Percentiles rank a stretch among this genome's conserved stretches.
Evolutionary conservation across 2,797 vertebrate genomes (phyloP).

Genomic region (Chaunax sp.): DNA sequence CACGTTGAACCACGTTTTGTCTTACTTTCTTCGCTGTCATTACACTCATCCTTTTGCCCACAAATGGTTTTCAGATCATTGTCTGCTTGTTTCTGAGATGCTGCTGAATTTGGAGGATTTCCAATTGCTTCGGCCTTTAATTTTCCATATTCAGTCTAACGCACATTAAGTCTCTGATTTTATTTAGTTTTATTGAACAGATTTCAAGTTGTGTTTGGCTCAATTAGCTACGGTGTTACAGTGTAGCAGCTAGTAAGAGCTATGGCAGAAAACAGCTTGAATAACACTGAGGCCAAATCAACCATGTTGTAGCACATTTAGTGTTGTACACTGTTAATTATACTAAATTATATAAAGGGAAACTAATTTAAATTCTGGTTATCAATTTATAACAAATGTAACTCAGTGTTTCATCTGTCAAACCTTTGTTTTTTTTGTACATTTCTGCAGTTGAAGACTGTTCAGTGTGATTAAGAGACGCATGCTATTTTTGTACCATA

Average conservation of each 20-base stretch:
- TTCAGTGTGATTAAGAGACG: constrained; percentile 61
- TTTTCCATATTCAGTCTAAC: background rate
- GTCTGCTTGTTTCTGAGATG: constrained; percentile 1
- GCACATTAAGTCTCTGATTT: background rate
- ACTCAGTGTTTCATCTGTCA: constrained; percentile 21
- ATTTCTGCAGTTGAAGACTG: constrained; percentile 50
- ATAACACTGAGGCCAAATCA: constrained; percentile 40
- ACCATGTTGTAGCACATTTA: constrained; percentile 43
- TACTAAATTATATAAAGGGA: constrained; percentile 40
- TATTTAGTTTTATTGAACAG: constrained; percentile 1
- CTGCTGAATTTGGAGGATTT: background rate
- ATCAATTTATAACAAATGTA: constrained; percentile 20
- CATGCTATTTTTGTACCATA: constrained; percentile 80
- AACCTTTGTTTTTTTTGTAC: constrained; percentile 27
- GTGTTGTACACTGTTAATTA: constrained; percentile 27
- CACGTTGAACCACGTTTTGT: constrained; percentile 8
- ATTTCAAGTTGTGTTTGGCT: constrained; percentile 8
- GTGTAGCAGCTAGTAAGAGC: background rate
- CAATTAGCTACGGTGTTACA: background rate
- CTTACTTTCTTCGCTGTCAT: constrained; percentile 12
- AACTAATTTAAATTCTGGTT: constrained; percentile 21
- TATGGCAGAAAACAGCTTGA: too few relatives aligned
- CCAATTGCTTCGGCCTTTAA: background rate
- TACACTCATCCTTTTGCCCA: constrained; percentile 16
- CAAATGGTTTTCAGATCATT: constrained; percentile 7